phyloP scores from a whole-genome alignment of 2,797 vertebrate species.

The Takifugu rubripes region DNA sequence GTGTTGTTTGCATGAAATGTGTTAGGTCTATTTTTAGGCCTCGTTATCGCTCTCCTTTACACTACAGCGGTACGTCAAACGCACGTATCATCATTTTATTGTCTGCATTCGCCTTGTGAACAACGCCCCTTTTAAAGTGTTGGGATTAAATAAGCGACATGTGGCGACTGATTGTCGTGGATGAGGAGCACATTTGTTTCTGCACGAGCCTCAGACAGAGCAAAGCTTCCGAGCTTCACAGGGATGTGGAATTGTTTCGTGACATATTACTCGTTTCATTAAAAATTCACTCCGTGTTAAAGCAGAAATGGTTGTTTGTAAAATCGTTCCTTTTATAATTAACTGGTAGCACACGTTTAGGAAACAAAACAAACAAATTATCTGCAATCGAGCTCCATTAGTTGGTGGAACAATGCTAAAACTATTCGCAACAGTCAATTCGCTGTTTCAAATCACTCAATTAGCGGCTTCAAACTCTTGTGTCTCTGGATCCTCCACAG shows the following conservation, averaged over 20 bases:
- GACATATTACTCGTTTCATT: not conserved
- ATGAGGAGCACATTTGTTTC: slow-evolving; percentile 15
- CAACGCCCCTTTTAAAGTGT: slow-evolving; percentile 16
- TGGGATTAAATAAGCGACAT: slow-evolving; percentile 14
- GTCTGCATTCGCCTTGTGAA: slow-evolving; percentile 19
- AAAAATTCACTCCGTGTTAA: not conserved
- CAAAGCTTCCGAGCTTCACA: not conserved
- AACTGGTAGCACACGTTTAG: too few relatives aligned
- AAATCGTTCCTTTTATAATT: too few relatives aligned
- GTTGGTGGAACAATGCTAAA: too few relatives aligned
- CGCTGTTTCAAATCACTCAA: too few relatives aligned
- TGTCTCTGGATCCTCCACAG: slow-evolving; percentile 9
- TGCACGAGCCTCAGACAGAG: not conserved
- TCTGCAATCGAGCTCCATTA: too few relatives aligned
- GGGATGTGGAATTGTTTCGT: not conserved
- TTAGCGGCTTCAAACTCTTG: too few relatives aligned
- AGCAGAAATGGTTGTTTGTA: not conserved
- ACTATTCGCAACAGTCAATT: too few relatives aligned
- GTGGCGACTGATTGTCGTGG: slow-evolving; percentile 22
- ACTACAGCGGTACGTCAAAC: slow-evolving; percentile 7
- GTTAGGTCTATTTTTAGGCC: slow-evolving; percentile 40
- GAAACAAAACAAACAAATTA: too few relatives aligned
- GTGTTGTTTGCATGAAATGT: slow-evolving; percentile 37
- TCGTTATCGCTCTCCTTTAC: slow-evolving; percentile 33
- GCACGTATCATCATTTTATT: slow-evolving; percentile 12